Base-by-base conservation (phyloP, 2,888 invertebrate genomes). In the Microplitis manilae region DNA sequence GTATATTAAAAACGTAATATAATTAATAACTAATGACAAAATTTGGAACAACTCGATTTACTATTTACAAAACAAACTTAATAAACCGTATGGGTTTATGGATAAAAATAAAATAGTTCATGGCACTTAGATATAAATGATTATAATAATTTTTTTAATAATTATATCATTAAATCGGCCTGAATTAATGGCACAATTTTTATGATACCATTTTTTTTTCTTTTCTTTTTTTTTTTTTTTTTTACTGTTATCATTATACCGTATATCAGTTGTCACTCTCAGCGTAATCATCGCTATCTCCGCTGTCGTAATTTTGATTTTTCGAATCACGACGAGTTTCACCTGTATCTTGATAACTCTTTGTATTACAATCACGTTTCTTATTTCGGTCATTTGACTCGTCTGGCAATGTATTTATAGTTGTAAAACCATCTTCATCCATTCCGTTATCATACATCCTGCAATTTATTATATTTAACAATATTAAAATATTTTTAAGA, bases 401-500 rank as follows among this genome's bases (percentile, higher is more conserved):
- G 38, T 83, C 81, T 17, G 84, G 84, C 82, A 93, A 92, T 79
- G 93, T 92, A 86, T 94, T 94, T 85, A 94, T 94, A 81, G 94
- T 94, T 79, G 94, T 94, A 80, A 94, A 91, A 82, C 93, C 92
- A 87, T 94, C 94, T 79, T 94, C 94, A 80, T 94, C 94, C 70
- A 83, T 72, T 20, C 84, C 83, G 72, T 85, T 85, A 79, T 87
- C 87, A 79, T 87, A 86, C 39, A 85, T 79, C 82, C 88, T 89
- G 83, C 20, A 74, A 80, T 76, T 39, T 38, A 72, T 30, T 30
- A 13, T 50, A 7, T 50, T 50, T 13, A 50, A 50, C 1, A 13
- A 50, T 50, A 13, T 50, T 13, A 50, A 13, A 50, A 50, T 50
- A 13, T 50, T 50, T 50, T 20, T 20, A 20, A 1, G 20, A 20